Percentiles rank a stretch among this genome's conserved stretches.
phyloP scores from a whole-genome alignment of 1,140 invertebrate genomes.

The Zophobas morio region DNA sequence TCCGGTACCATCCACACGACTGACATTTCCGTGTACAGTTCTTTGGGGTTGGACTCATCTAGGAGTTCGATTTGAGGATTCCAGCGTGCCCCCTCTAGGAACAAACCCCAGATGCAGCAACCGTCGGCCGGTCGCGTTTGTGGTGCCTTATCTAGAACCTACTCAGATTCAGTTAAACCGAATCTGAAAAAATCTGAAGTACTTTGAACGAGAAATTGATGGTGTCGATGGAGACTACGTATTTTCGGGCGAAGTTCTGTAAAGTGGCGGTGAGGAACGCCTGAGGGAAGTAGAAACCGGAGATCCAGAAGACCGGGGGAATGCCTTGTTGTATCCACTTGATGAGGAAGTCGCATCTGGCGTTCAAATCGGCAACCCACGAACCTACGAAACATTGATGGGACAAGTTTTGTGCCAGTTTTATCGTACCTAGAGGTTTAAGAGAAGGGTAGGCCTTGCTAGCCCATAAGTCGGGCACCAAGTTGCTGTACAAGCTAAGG shows the following conservation, averaged over 20 bases:
- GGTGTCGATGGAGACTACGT: conserved; percentile 83
- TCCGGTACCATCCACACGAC: conserved; percentile 76
- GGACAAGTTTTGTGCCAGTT: conserved; percentile 5
- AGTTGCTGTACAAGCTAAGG: conserved; percentile 75
- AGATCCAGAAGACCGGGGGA: conserved; percentile 86
- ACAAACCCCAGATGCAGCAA: conserved; percentile 81
- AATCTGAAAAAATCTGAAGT: conserved; percentile 38
- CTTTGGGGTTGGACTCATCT: conserved; percentile 76
- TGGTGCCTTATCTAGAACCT: conserved; percentile 71
- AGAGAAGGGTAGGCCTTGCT: conserved; percentile 83
- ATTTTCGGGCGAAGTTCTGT: conserved; percentile 86
- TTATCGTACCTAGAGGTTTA: conserved; percentile 82
- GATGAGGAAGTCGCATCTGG: conserved; percentile 75
- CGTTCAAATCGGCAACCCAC: conserved; percentile 75
- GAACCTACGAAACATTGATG: conserved; percentile 67
- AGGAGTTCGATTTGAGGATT: conserved; percentile 69
- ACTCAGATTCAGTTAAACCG: conserved; percentile 5
- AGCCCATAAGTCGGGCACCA: conserved; percentile 81
- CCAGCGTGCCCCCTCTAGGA: conserved; percentile 83
- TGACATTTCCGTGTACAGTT: conserved; percentile 78
- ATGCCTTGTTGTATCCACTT: conserved; percentile 80
- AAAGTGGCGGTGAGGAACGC: conserved; percentile 87
- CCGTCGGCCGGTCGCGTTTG: conserved; percentile 74
- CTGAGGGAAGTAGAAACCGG: conserved; percentile 90
- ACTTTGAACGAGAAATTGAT: conserved; percentile 83